Conservation (phyloP, 2,797 vertebrate species). For the Sebastes glaucus region DNA sequence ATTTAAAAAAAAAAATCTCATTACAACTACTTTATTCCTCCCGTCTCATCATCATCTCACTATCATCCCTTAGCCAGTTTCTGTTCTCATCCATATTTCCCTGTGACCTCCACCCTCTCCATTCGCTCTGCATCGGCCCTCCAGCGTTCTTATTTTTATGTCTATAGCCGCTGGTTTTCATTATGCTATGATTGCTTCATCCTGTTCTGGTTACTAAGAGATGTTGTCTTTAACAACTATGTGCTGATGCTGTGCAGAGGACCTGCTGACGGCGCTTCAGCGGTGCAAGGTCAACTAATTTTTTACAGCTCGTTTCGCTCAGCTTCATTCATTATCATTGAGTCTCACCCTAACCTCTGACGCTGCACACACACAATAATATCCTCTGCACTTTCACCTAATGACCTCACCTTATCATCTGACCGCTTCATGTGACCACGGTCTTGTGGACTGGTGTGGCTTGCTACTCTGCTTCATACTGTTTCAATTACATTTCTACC, state of each 20-base stretch:
- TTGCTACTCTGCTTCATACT: neutral
- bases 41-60: neutral
- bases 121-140: constrained; percentile 13
- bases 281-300: constrained; percentile 32
- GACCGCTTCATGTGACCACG: constrained; percentile 12
- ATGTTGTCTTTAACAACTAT: constrained; percentile 57
- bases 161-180: constrained; percentile 53
- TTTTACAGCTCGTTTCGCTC: constrained; percentile 40
- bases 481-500: neutral
- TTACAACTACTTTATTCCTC: neutral
- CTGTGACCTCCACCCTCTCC: constrained; percentile 21
- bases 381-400: constrained; percentile 12
- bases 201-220: constrained; percentile 46
- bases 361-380: constrained; percentile 4
- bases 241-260: constrained; percentile 56
- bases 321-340: constrained; percentile 36
- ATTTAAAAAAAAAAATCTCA: neutral
- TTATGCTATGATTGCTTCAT: constrained; percentile 38
- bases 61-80: neutral
- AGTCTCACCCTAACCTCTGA: constrained; percentile 16
- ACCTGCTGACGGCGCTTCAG: constrained; percentile 50
- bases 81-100: constrained; percentile 4
- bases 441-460: constrained; percentile 13
- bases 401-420: constrained; percentile 31
- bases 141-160: constrained; percentile 27